Evolutionary conservation across 2,113 vertebrate species (phyloP), one percentile per base, ranked within the genome.

Genomic region (Notarius quadriscutis): DNA sequence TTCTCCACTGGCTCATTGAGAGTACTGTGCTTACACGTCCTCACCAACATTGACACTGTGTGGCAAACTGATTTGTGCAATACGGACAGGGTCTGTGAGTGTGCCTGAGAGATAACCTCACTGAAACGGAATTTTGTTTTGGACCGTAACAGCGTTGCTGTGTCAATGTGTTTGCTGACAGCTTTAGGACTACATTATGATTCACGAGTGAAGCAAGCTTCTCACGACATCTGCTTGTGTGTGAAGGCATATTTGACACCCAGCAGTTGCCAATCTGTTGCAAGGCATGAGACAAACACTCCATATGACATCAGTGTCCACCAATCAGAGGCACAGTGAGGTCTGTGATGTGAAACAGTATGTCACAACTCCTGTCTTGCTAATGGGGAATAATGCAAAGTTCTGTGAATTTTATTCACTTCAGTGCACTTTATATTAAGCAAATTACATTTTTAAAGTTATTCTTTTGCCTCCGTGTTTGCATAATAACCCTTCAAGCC

Each of bases 261-360:
- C 69, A 72, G 75, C 62, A 62, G 51, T 58, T 69, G 62, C 65
- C 81, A 88, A 30, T 74, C 55, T 41, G 65, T 57, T 71, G 27
- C 60, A 86, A 84, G 63, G 67, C 88, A 51, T 72, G 65, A 85
- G 11, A 69, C 48, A 78, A 86, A 55, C 86, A 86, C 58, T 77
- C 57, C 48, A 51, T 88, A 65, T 90, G 86, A 91, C 71, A 78
- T 91, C 86, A 91, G 80, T 79, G 55, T 84, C 77, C 78, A 84
- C 91, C 89, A 92, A 90, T 92, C 25, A 74, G 65, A 80, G 15
- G 62, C 72, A 63, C 63, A 79, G 86, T 41, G 88, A 84, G 30
- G 12, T 48, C 57, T 25, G 50, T 87, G 84, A 83, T 84, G 87
- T 63, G 81, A 88, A 83, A n/a, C 77, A 53, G 18, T 77, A 69